Evolutionary conservation across 2,113 vertebrate species (phyloP).

Genomic region (Copsychus sechellarum): DNA sequence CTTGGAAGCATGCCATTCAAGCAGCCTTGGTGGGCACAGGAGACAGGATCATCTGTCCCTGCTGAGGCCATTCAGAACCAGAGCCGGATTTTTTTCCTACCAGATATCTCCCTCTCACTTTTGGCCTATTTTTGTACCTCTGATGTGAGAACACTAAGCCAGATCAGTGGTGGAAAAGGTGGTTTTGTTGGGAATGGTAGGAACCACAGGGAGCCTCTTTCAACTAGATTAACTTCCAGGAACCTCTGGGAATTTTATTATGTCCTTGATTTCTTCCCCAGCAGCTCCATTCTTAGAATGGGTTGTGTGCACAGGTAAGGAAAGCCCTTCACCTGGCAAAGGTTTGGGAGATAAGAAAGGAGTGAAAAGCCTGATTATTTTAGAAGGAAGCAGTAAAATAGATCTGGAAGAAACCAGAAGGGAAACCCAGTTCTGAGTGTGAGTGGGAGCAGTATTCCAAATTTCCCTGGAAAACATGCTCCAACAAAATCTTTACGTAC

Average conservation of each 20-base stretch:
- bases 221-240: neutral
- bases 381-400: neutral
- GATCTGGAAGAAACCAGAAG: neutral
- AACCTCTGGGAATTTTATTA: neutral
- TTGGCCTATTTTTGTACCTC: neutral
- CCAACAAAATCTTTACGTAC: neutral
- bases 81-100: fast-evolving
- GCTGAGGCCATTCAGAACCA: neutral
- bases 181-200: neutral
- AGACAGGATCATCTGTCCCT: neutral
- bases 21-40: neutral
- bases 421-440: neutral
- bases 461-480: neutral
- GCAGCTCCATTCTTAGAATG: neutral
- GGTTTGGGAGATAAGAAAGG: neutral
- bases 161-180: neutral
- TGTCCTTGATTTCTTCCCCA: neutral
- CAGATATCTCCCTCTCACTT: neutral
- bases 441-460: neutral
- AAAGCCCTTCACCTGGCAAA: neutral
- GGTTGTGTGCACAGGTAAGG: neutral
- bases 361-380: neutral
- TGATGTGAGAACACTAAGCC: neutral
- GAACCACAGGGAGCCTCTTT: neutral
- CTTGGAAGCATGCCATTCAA: neutral